Evolutionary conservation across 2,113 vertebrate species (phyloP).

Genomic region (Tringa solitaria): DNA sequence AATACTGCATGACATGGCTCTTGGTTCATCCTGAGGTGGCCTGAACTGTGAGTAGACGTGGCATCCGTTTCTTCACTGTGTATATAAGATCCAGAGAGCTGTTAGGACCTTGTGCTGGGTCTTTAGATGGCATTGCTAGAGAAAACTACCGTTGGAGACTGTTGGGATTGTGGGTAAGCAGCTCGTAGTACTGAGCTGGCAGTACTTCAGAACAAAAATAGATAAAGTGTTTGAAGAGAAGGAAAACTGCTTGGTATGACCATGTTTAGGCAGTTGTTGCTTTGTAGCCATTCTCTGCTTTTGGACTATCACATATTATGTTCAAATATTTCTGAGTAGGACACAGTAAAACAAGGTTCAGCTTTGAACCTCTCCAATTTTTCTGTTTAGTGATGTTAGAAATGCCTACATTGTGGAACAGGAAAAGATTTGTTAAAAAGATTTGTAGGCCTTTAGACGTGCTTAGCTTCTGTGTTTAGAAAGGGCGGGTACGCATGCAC

Average conservation of each 20-base stretch:
- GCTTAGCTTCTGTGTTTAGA: background rate
- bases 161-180: background rate
- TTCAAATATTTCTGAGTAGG: background rate
- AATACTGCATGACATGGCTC: background rate
- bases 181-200: background rate
- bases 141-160: background rate
- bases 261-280: constrained; percentile 23
- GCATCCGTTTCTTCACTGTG: background rate
- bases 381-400: background rate
- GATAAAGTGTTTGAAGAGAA: constrained; percentile 51
- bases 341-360: background rate
- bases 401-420: background rate
- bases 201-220: constrained; percentile 39
- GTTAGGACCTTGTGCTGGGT: background rate
- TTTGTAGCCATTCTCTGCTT: background rate
- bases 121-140: background rate
- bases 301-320: background rate
- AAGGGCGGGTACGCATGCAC: background rate
- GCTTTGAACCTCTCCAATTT: background rate
- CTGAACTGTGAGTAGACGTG: background rate
- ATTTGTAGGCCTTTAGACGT: background rate
- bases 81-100: background rate
- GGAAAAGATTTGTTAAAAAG: background rate
- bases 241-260: constrained; percentile 25
- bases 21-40: background rate